Percentiles rank a stretch among this genome's conserved stretches.
Evolutionary conservation across 30 jellyfish, hydroid and myxozoan species (phyloP).

Genomic region (Morbakka virulenta): DNA sequence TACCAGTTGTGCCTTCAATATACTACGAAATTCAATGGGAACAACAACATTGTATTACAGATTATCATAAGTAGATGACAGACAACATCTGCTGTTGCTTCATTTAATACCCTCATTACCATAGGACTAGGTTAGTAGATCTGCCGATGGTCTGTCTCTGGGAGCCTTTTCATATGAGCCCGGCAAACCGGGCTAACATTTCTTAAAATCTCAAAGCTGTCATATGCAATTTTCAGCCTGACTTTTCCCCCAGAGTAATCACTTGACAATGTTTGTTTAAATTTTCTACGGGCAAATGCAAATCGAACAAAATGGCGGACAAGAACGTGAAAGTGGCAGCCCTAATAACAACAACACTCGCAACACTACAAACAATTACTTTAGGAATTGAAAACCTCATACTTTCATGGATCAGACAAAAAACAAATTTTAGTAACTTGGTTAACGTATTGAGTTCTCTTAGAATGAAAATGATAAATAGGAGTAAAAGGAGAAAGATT

Average conservation of each 20-base stretch:
- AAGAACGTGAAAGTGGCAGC: neutral
- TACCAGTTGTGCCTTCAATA: no score
- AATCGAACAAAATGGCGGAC: slow-evolving; percentile 5
- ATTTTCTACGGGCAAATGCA: neutral
- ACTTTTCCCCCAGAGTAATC: no score
- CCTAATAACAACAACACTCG: slow-evolving; percentile 9
- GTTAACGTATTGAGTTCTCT: neutral
- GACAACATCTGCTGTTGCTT: no score
- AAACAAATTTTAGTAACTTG: no score
- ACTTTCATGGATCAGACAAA: neutral
- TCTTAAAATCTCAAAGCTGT: neutral
- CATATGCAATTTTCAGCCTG: slow-evolving; percentile 25
- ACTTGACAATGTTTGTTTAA: neutral
- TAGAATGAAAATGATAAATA: neutral
- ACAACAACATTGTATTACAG: no score
- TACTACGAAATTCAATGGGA: no score
- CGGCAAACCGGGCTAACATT: slow-evolving; percentile 6
- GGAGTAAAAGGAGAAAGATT: neutral
- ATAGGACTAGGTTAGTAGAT: no score
- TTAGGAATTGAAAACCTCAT: slow-evolving; percentile 6
- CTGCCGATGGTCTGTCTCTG: no score
- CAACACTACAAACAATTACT: slow-evolving; percentile 6
- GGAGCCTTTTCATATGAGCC: slow-evolving; percentile 28
- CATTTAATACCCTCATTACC: no score
- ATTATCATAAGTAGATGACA: no score